These are phyloP conservation scores for Bubo blakistoni DNA, from an alignment of 2,113 vertebrate species.

Conservation along the genomic window DNA sequence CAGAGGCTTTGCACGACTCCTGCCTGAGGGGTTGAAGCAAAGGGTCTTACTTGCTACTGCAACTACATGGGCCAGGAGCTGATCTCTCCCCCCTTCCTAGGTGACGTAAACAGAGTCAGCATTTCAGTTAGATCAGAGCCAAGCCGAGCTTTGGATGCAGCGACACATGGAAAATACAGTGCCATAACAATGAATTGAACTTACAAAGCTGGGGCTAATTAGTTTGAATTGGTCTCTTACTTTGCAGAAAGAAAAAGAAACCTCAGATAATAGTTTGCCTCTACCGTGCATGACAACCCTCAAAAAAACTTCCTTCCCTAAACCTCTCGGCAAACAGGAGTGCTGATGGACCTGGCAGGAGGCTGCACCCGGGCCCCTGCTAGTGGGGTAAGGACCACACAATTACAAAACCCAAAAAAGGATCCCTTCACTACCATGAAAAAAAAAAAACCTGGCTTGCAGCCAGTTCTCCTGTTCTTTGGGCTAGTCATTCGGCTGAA, in stretches of 20 bases:
- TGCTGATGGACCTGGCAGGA: not conserved
- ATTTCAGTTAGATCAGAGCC: not conserved
- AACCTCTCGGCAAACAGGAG: not conserved
- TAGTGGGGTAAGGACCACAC: not conserved
- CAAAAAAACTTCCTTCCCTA: not conserved
- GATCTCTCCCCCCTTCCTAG: not conserved
- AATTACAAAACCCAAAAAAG: not conserved
- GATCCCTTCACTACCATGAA: fast-evolving
- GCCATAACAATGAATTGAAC: not conserved
- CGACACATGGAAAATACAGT: not conserved
- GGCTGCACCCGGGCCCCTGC: not conserved
- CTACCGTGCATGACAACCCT: not conserved
- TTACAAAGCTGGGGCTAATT: not conserved
- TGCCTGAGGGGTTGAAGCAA: fast-evolving
- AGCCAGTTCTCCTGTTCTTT: not conserved
- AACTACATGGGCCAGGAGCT: not conserved
- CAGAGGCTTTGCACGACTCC: not conserved
- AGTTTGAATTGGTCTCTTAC: not conserved
- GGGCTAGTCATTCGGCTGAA: not conserved
- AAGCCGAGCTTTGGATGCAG: not conserved
- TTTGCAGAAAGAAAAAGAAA: not conserved
- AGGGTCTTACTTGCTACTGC: fast-evolving
- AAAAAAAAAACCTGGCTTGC: too few relatives aligned
- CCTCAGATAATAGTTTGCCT: not conserved
- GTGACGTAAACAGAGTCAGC: not conserved